A percentile compares a stretch with the other conserved stretches of the same genome.
Evolutionary conservation across 2,797 vertebrate species (phyloP).

Genomic region (Manis crassicaudata): DNA sequence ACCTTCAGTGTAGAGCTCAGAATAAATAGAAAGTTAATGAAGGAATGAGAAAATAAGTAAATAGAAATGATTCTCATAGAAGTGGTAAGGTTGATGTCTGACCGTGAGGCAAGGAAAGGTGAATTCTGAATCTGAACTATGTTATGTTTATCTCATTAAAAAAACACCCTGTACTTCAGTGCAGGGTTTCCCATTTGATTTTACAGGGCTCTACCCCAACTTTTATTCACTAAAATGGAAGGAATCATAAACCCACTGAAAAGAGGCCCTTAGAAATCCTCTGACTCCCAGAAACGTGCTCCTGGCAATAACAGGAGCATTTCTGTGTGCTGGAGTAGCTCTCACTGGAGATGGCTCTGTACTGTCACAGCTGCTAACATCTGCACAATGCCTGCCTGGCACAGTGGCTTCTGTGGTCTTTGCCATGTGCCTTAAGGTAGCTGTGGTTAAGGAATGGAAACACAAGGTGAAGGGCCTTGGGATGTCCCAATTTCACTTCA

Average conservation of each 20-base stretch:
- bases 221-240: not conserved
- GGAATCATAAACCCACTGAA: not conserved
- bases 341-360: not conserved
- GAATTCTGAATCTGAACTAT: not conserved
- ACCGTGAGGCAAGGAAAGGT: not conserved
- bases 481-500: not conserved
- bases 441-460: not conserved
- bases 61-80: not conserved
- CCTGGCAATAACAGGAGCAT: not conserved
- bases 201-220: not conserved
- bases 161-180: not conserved
- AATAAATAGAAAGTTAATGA: conserved; percentile 1
- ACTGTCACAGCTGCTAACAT: not conserved
- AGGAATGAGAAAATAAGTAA: not conserved
- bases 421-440: not conserved
- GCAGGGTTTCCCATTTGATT: not conserved
- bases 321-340: not conserved
- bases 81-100: conserved; percentile 5
- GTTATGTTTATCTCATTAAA: not conserved
- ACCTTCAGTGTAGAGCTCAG: not conserved
- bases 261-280: not conserved
- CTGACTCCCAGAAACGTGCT: not conserved
- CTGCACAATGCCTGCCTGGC: not conserved
- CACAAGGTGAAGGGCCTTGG: not conserved
- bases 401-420: not conserved